These are phyloP conservation scores for Cinclus mexicanus DNA, from an alignment of 2,113 vertebrate species.

Conservation along the genomic window DNA sequence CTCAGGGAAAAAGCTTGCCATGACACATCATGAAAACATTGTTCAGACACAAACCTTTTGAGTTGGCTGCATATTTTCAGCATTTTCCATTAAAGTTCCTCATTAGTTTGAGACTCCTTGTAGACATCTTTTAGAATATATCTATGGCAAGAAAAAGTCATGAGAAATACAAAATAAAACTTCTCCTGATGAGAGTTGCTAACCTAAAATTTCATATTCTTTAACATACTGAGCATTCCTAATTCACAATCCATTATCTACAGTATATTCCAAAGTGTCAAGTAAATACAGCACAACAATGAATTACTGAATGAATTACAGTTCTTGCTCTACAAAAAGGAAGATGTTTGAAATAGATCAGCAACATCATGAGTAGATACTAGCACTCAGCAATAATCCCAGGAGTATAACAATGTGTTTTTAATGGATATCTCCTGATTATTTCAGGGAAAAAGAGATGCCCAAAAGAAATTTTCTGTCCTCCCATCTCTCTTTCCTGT, in stretches of 20 bases:
- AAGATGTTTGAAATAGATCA: neutral
- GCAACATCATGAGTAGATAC: neutral
- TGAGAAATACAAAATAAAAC: neutral
- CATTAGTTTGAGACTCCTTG: constrained; percentile 56
- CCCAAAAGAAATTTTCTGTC: neutral
- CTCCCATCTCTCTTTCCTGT: neutral
- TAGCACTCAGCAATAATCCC: neutral
- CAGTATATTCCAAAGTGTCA: neutral
- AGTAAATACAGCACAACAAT: neutral
- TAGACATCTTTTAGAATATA: neutral
- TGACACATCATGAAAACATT: neutral
- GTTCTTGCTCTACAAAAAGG: neutral
- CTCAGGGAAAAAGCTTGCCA: neutral
- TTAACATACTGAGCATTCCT: neutral
- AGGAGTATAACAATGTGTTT: neutral
- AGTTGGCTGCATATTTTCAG: neutral
- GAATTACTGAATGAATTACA: neutral
- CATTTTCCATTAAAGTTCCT: neutral
- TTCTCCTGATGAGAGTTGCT: neutral
- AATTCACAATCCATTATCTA: constrained; percentile 6
- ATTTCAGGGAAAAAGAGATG: neutral
- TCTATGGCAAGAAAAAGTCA: neutral
- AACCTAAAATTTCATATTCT: neutral
- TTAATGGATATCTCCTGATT: neutral
- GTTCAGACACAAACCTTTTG: neutral